These are phyloP conservation scores for Leptoteleia sp. DNA, from an alignment of 1,140 invertebrate species.

Conservation along the genomic window DNA sequence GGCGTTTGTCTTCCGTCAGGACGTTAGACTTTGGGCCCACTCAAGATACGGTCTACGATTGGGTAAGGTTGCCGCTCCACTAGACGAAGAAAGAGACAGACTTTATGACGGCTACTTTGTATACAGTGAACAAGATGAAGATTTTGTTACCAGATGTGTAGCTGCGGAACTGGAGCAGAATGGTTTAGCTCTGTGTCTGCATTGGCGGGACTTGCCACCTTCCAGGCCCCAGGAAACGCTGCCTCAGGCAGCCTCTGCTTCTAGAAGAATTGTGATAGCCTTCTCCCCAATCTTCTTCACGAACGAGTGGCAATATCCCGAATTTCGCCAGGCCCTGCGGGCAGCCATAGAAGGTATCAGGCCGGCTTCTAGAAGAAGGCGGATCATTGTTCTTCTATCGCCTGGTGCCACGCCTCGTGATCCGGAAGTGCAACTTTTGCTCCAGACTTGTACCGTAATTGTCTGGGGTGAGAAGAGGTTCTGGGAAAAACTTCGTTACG, in stretches of 20 bases:
- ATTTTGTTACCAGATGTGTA: conserved; percentile 89
- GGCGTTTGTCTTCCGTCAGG: conserved; percentile 88
- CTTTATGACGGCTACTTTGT: conserved; percentile 93
- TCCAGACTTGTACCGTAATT: conserved; percentile 92
- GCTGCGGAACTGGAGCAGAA: conserved; percentile 90
- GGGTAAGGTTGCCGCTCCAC: conserved; percentile 83
- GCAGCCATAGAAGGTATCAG: conserved; percentile 87
- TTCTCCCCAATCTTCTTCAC: conserved; percentile 88
- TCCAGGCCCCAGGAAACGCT: conserved; percentile 87
- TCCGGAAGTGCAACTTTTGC: conserved; percentile 89
- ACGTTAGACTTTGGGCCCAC: conserved; percentile 88
- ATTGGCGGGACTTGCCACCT: conserved; percentile 87
- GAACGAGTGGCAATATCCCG: conserved; percentile 87
- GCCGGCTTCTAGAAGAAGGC: conserved; percentile 84
- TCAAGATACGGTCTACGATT: conserved; percentile 88
- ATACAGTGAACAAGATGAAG: conserved; percentile 92
- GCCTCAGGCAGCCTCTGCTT: conserved; percentile 89
- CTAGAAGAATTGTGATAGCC: conserved; percentile 86
- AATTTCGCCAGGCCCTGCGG: conserved; percentile 87
- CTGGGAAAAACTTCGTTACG: conserved; percentile 94
- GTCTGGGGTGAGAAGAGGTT: conserved; percentile 93
- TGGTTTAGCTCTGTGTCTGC: conserved; percentile 87
- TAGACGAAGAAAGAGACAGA: conserved; percentile 85
- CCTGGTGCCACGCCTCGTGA: conserved; percentile 87
- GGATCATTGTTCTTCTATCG: conserved; percentile 88